Evolutionary conservation across 2,888 invertebrate genomes (phyloP).

Genomic region (Chaitophorus viminalis): DNA sequence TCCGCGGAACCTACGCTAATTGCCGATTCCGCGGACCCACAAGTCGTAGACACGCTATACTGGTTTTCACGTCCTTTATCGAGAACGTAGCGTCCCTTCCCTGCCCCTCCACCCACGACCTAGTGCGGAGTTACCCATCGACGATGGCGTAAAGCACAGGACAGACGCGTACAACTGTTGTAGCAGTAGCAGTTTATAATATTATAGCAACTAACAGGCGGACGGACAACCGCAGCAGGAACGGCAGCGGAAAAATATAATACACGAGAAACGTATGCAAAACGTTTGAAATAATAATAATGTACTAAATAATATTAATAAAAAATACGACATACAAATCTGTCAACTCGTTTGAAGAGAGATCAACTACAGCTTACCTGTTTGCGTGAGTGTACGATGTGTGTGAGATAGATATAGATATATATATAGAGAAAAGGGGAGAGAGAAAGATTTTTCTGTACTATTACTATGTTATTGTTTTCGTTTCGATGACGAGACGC

Average conservation of each 20-base stretch:
- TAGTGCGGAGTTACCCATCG: too few relatives aligned
- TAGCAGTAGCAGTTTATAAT: not conserved
- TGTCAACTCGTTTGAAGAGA: not conserved
- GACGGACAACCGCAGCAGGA: not conserved
- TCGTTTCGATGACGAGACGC: too few relatives aligned
- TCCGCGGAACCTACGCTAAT: too few relatives aligned
- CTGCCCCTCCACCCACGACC: too few relatives aligned
- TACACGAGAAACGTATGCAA: not conserved
- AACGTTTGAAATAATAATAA: not conserved
- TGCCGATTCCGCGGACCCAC: too few relatives aligned
- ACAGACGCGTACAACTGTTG: too few relatives aligned
- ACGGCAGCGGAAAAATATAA: not conserved
- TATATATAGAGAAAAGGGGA: not conserved
- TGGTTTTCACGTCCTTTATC: too few relatives aligned
- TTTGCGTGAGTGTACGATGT: not conserved
- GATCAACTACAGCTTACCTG: constrained; percentile 28
- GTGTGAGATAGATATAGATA: not conserved
- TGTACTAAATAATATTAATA: not conserved
- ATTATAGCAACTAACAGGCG: too few relatives aligned
- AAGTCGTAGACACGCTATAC: too few relatives aligned
- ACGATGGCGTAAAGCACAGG: too few relatives aligned
- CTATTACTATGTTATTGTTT: too few relatives aligned
- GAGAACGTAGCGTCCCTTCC: too few relatives aligned
- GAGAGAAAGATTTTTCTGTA: not conserved
- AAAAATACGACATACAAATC: not conserved